Base-by-base conservation (phyloP, 2,888 invertebrate genomes). In the Chelonus formosanus region DNA sequence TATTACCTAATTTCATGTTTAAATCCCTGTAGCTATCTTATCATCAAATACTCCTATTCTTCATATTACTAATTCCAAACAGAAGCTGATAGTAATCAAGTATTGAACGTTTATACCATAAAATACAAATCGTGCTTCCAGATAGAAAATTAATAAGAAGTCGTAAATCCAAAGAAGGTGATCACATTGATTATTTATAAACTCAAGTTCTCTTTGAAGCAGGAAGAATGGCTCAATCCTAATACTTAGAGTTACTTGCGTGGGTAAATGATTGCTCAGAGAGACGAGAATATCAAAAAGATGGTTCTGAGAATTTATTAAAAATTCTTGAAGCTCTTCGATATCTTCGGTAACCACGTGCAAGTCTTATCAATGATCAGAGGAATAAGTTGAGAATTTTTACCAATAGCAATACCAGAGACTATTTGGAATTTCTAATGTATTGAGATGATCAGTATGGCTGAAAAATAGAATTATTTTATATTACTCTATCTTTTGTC, bases 361-460 rank as follows among this genome's bases (percentile, higher is more conserved):
- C 48, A 48, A 3, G 48, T 48, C 31, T 48, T 48, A 48, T 48
- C 48, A 48, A 48, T 48, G 48, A 48, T 48, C 48, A 10, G 48
- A 10, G 31, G 48, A 48, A 10, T 48, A 1, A 48, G 31, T 7
- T 48, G 5, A 20, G 48, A 31, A 48, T 20, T 48, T 44, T 34
- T 32, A n/a, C 20, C 32, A 32, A 57, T 20, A 45, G 32, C 43
- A 6, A 43, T 4, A 57, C 31, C 32, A 20, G 36, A 36, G 31
- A n/a, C 32, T 32, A 44, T 45, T 57, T 45, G 45, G 31, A 57
- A 45, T 32, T 44, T 45, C n/a, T 8, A 57, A 57, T 57, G 57
- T 44, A 45, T 57, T 57, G 32, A 57, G 45, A 8, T 57, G 31
- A 44, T 44, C 57, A 44, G 57, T 20, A 57, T 44, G 57, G n/a